Evolutionary conservation across 1,140 invertebrate species (phyloP), one percentile per base, ranked within the genome.

Genomic region (Forficula auricularia): DNA sequence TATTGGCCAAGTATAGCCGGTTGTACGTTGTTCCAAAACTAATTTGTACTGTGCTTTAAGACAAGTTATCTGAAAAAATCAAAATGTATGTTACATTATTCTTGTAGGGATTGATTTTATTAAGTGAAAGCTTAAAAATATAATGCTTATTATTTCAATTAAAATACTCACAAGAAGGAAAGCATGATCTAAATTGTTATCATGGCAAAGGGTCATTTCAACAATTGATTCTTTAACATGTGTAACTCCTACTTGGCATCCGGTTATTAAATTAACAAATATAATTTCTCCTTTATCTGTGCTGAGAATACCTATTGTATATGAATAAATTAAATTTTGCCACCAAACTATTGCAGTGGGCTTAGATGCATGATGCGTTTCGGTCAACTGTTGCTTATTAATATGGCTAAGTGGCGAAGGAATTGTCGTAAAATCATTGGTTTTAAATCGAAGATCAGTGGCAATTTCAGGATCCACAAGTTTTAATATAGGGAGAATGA

Each of bases 201-300:
- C 77, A 48, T 72, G 68, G 47, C 79, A 75, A 34, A 85, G 62
- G 42, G 72, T 61, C 31, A 82, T 53, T 43, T 64, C 64, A 33
- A 56, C 61, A 38, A 83, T 68, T 15, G 63, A 57, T 32, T 70
- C 73, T 40, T 65, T 67, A 35, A 82, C 63, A 39, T 66, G 65
- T n/a, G 75, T 73, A 33, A 65, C 67, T 20, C 72, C 71, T 20
- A 80, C 66, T 56, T 72, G 70, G 19, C 70, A 66, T n/a, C 75
- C 73, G 55, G 65, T 73, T 33, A 70, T 68, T 10, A 84, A 62
- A 57, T 79, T 77, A 37, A 84, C 63, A 57, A 83, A 72, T 36
- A 71, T 63, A 48, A 83, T 68, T 46, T 75, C 73, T 15, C 81
- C 80, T 50, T 70, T 65, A 51, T 79, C 75, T 41, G 75, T 79